These are phyloP conservation scores for Thalassarche chlororhynchos DNA, from an alignment of 2,113 vertebrate genomes.

Conservation along the genomic window DNA sequence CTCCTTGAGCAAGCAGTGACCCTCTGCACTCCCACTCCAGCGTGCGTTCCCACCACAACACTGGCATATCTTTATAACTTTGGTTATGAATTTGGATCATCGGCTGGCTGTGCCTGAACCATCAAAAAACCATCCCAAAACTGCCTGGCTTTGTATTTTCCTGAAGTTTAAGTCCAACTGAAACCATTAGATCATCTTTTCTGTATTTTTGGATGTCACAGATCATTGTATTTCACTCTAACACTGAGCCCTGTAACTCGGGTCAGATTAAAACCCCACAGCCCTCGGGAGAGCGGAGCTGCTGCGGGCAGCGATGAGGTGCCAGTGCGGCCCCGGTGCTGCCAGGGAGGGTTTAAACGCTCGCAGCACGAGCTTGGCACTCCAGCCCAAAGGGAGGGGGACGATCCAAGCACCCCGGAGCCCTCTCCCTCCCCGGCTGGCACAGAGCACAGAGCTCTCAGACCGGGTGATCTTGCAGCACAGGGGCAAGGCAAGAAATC, in stretches of 20 bases:
- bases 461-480: neutral
- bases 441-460: neutral
- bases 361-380: neutral
- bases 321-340: rapidly evolving
- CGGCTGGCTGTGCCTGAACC: neutral
- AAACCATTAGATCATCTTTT: neutral
- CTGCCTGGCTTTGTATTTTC: neutral
- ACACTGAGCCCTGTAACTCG: neutral
- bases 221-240: neutral
- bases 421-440: neutral
- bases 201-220: neutral
- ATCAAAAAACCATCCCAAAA: neutral
- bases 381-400: neutral
- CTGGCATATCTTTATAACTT: neutral
- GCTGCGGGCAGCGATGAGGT: neutral
- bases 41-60: rapidly evolving
- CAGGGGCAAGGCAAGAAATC: neutral
- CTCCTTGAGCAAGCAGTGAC: neutral
- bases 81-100: neutral
- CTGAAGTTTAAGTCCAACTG: neutral
- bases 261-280: neutral
- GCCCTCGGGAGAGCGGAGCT: neutral
- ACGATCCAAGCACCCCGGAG: neutral
- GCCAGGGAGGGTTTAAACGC: neutral
- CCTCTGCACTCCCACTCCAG: neutral